Evolutionary conservation across 2,888 invertebrate species (phyloP).

Genomic region (Platerodrilus igneus): DNA sequence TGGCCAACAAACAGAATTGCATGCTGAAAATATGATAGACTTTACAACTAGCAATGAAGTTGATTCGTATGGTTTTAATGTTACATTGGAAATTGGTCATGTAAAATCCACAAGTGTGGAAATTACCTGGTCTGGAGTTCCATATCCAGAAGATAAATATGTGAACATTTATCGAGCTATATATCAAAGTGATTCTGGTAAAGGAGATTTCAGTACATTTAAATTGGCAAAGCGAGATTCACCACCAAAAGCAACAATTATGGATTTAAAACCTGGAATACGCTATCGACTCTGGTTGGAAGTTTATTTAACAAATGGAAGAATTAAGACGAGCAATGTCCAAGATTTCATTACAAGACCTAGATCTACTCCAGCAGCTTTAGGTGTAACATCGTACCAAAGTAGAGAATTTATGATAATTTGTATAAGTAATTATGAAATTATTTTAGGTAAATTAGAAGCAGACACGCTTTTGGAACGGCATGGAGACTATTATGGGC

Average conservation of each 20-base stretch:
- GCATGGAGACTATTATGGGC: constrained; percentile 79
- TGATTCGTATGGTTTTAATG: constrained; percentile 79
- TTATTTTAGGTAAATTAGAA: constrained; percentile 41
- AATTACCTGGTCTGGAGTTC: constrained; percentile 78
- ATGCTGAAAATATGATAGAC: constrained; percentile 65
- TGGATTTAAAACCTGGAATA: constrained; percentile 70
- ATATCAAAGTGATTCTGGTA: constrained; percentile 69
- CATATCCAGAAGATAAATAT: constrained; percentile 84
- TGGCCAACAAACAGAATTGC: constrained; percentile 71
- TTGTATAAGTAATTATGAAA: no score
- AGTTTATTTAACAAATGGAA: constrained; percentile 83
- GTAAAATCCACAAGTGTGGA: constrained; percentile 75
- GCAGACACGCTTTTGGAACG: constrained; percentile 53
- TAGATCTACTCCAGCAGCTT: constrained; percentile 52
- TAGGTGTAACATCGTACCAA: constrained; percentile 51
- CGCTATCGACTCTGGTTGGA: constrained; percentile 87
- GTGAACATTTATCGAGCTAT: constrained; percentile 85
- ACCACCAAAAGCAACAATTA: constrained; percentile 61
- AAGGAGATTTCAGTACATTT: constrained; percentile 68
- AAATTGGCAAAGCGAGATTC: constrained; percentile 72
- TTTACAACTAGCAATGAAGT: constrained; percentile 67
- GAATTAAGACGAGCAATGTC: constrained; percentile 85
- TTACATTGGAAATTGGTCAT: constrained; percentile 68
- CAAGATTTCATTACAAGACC: constrained; percentile 83
- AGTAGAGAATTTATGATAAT: constrained; percentile 44